These are phyloP conservation scores for Kryptolebias ocellatus DNA, from an alignment of 2,797 vertebrate species.

Conservation along the genomic window DNA sequence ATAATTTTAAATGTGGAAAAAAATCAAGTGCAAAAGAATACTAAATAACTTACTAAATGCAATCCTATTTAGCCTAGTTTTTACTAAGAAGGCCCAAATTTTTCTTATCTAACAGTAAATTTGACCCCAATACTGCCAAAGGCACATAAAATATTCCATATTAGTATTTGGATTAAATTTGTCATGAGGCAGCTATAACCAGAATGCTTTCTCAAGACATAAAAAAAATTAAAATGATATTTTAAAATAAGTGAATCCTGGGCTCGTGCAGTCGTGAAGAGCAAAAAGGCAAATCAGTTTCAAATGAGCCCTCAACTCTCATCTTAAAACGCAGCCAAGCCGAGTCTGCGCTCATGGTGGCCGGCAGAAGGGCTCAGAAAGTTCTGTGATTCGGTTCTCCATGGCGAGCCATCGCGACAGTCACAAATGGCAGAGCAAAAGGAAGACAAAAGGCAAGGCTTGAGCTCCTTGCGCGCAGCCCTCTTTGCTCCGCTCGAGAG, in stretches of 20 bases:
- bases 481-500: constrained; percentile 69
- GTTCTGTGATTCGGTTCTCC: constrained; percentile 50
- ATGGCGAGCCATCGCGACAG: constrained; percentile 49
- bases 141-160: too few relatives aligned
- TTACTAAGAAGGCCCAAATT: not conserved
- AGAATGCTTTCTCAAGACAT: constrained; percentile 2
- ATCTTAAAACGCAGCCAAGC: constrained; percentile 28
- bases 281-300: constrained; percentile 35
- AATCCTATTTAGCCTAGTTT: too few relatives aligned
- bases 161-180: not conserved
- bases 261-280: constrained; percentile 34
- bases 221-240: not conserved
- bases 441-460: constrained; percentile 72
- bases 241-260: constrained; percentile 4
- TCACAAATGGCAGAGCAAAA: constrained; percentile 62
- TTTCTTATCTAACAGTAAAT: not conserved
- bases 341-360: constrained; percentile 49
- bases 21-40: too few relatives aligned
- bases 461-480: constrained; percentile 49
- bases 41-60: not conserved
- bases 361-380: constrained; percentile 49
- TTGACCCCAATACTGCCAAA: too few relatives aligned
- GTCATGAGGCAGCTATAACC: too few relatives aligned
- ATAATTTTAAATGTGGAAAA: too few relatives aligned
- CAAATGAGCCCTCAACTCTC: constrained; percentile 36